A percentile compares a stretch with the other conserved stretches of the same genome.
These are phyloP conservation scores for Danio kyathit DNA, from an alignment of 2,797 vertebrate species.

Conservation along the genomic window DNA sequence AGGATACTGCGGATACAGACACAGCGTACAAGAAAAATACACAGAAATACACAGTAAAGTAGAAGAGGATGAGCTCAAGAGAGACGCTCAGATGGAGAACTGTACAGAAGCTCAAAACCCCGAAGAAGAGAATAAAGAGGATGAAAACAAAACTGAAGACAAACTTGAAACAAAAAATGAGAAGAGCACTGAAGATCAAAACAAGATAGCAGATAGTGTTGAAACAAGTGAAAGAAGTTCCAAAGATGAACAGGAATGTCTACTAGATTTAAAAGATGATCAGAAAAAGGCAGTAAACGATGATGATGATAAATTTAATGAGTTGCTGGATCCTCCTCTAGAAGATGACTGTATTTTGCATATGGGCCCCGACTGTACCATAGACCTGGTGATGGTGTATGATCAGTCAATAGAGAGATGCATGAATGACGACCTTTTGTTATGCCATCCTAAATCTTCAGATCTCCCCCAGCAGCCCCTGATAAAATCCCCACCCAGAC, in stretches of 20 bases:
- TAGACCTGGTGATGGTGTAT: slow-evolving; percentile 61
- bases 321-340: slow-evolving; percentile 45
- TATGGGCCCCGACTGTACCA: slow-evolving; percentile 53
- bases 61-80: slow-evolving; percentile 2
- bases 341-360: slow-evolving; percentile 49
- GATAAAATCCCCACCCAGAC: slow-evolving; percentile 39
- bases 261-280: slow-evolving; percentile 41
- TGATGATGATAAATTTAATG: background rate
- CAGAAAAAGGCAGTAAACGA: background rate
- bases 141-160: slow-evolving; percentile 10
- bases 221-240: slow-evolving; percentile 14
- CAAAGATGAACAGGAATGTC: slow-evolving; percentile 14
- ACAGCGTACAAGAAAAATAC: slow-evolving; percentile 21
- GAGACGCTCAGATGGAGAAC: background rate
- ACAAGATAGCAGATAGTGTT: background rate
- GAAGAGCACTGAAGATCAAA: slow-evolving; percentile 17
- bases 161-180: slow-evolving; percentile 4
- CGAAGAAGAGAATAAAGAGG: background rate
- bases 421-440: slow-evolving; percentile 57
- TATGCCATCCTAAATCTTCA: slow-evolving; percentile 49
- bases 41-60: slow-evolving; percentile 17
- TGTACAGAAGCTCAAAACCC: background rate
- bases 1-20: slow-evolving; percentile 46
- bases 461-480: slow-evolving; percentile 15
- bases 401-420: slow-evolving; percentile 66